These are phyloP conservation scores for Phoenoteleia sp. DNA, from an alignment of 2,888 invertebrate species.

Conservation along the genomic window DNA sequence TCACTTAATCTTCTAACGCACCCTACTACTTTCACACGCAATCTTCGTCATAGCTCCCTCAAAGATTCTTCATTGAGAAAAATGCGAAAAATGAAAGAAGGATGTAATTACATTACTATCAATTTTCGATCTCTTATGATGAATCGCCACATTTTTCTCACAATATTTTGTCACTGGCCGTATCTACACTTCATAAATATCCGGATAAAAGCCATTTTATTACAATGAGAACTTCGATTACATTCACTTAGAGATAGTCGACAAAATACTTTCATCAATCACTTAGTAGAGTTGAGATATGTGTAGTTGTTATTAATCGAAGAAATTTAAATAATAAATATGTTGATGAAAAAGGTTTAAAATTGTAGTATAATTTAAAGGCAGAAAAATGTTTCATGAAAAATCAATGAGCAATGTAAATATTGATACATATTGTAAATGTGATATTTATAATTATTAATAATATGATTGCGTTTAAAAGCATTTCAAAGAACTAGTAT, in stretches of 20 bases:
- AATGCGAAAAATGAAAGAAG: slow-evolving; percentile 45
- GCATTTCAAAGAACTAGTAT: no score
- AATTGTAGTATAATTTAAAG: no score
- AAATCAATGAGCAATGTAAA: no score
- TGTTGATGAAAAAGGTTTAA: no score
- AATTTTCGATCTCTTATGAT: slow-evolving; percentile 51
- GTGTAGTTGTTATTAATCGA: no score
- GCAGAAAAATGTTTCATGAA: no score
- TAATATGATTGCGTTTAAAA: no score
- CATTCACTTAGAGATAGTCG: slow-evolving; percentile 51
- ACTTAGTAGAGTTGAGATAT: neutral
- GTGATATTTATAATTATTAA: no score
- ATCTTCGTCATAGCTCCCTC: slow-evolving; percentile 27
- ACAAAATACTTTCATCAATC: slow-evolving; percentile 57
- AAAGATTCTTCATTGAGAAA: slow-evolving; percentile 10
- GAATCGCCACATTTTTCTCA: slow-evolving; percentile 69
- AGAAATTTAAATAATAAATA: no score
- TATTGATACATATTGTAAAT: no score
- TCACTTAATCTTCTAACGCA: slow-evolving; percentile 68
- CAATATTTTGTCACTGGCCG: slow-evolving; percentile 45
- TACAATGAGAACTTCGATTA: slow-evolving; percentile 45
- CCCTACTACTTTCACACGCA: slow-evolving; percentile 60
- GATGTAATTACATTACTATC: slow-evolving; percentile 53
- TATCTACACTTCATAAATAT: slow-evolving; percentile 54
- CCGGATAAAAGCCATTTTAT: slow-evolving; percentile 48